Evolutionary conservation across 2,113 vertebrate species (phyloP), one percentile per base, ranked within the genome.

Genomic region (Amblyopsis rosae): DNA sequence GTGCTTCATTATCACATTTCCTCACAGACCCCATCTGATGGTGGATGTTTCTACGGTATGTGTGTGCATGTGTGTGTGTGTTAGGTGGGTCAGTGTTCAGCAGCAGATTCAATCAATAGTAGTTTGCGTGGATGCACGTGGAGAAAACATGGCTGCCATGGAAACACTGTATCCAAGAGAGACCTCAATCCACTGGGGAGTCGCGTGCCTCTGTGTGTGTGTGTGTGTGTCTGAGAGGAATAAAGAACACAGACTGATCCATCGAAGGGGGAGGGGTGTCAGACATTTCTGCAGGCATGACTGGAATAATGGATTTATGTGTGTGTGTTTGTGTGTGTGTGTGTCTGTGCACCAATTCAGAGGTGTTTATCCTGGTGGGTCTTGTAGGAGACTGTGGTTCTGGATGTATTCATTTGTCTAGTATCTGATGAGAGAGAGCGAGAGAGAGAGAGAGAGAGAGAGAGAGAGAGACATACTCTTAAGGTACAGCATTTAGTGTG

Each of bases 261-360:
- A 75, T 77, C 55, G 65, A 62, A 59, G 61, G 73, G 76, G 78
- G 69, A 78, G 73, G 86, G 80, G 86, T 70, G 81, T 79, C 79
- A 91, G 91, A 89, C 82, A 77, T 91, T 85, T 90, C 82, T 86
- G 80, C 77, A 89, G 88, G 88, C 87, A 87, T 89, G 87, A 91
- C 87, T 87, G 75, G 88, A 91, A 86, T 90, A 90, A 85, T 81
- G 83, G 80, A 82, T 46, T 16, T 17, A 59, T 17, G 35, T 15
- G 55, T 59, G 47, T 67, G 72, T 61, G 65, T 65, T 70, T 78
- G 60, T 77, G 56, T 60, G 13, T n/a, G 59, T 49, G 45, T 50
- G 56, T 41, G 45, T 59, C 9, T 17, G 47, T 46, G 32, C 53
- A 4, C 77, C 61, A 58, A 59, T 69, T 26, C 66, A 59, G 57